Evolutionary conservation across 1,140 invertebrate species (phyloP), one percentile per base, ranked within the genome.

Genomic region (Luehdorfia chinensis): DNA sequence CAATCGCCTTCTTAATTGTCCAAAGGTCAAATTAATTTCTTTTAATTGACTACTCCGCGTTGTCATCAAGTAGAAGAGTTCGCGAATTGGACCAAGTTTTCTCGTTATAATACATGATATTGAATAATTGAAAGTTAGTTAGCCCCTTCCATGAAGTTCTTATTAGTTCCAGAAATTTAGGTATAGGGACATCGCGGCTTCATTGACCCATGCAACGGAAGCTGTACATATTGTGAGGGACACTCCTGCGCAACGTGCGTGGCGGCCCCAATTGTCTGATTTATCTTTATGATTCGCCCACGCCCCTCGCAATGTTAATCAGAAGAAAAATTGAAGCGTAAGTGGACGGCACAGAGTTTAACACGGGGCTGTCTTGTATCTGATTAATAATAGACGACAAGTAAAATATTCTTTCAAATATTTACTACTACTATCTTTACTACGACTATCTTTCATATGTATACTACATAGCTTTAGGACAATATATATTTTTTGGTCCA

Each of bases 261-360:
- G 57, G 71, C 71, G 77, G 65, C 73, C 70, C 60, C 77, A 83
- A 83, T 84, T 80, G 80, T 77, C 75, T 80, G 77, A 84, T 80
- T 81, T 76, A 79, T 80, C 76, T 81, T 84, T 81, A 81, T 78
- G 75, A 80, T 66, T 53, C 51, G 59, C 43, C 75, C 66, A 74
- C 77, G 74, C 79, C 74, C 76, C 63, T 54, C 55, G 25, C 41
- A 56, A 59, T 55, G 61, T 50, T 66, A 58, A 73, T 70, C 64
- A 51, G 65, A 65, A 59, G 59, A 64, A 66, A 41, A 60, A 68
- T 59, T 64, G 54, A 48, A 50, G 47, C 31, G 19, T 6, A 6
- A 6, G 19, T 3, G 19, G 19, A 21, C 19, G 6, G 6, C 19
- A 21, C 6, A 21, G 19, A n/a, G n/a, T n/a, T n/a, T n/a, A n/a